Conservation (phyloP, 2,113 vertebrate genomes). For the Periophthalmus modestus region DNA sequence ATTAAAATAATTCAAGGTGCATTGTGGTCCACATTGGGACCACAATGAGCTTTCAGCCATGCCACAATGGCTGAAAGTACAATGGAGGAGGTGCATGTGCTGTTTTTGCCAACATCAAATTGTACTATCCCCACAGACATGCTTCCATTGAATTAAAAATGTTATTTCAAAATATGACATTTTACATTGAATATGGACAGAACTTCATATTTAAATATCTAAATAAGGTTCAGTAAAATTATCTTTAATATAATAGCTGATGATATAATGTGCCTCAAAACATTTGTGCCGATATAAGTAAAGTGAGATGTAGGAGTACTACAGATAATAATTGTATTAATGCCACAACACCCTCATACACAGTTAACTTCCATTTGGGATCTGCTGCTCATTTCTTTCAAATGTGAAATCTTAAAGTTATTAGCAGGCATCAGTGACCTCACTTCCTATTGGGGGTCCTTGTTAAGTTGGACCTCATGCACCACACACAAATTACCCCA, state of each 20-base stretch:
- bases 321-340: neutral
- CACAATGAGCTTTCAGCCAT: constrained; percentile 39
- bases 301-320: neutral
- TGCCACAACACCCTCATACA: neutral
- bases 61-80: constrained; percentile 19
- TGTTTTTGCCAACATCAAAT: constrained; percentile 31
- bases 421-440: constrained; percentile 22
- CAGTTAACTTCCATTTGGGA: neutral
- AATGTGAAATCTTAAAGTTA: constrained; percentile 22
- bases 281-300: neutral
- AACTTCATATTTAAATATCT: neutral
- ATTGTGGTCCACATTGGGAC: constrained; percentile 56
- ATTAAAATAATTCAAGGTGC: constrained; percentile 69
- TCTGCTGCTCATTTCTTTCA: neutral
- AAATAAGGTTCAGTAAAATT: neutral
- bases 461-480: constrained; percentile 21
- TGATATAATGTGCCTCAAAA: neutral
- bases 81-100: constrained; percentile 34
- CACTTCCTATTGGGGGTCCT: constrained; percentile 27
- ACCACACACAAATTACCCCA: constrained; percentile 36
- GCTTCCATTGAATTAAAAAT: constrained; percentile 6
- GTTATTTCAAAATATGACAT: neutral
- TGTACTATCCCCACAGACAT: constrained; percentile 18
- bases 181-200: neutral
- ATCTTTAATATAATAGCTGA: neutral